Evolutionary conservation across 2,888 invertebrate genomes (phyloP), one percentile per base, ranked within the genome.

Genomic region (Trisateles emortualis): DNA sequence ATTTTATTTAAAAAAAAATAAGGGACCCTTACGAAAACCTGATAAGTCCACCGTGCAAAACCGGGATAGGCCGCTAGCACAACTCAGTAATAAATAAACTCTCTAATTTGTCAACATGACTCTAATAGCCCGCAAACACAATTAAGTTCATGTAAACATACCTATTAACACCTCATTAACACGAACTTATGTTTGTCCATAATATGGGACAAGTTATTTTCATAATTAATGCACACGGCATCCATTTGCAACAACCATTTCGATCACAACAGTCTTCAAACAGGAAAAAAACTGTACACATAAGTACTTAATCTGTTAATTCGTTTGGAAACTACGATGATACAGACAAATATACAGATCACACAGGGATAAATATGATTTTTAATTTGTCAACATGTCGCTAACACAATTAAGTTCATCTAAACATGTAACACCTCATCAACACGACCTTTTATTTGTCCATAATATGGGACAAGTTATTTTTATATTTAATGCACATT

Each of bases 141-240:
- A 48, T 22, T 30, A 10, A 14, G 2, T 40, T 22, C 10, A 22
- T 29, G 1, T 39, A 22, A 30, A 39, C 24, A 11, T 6, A 16
- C 3, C 19, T 13, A 16, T 14, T n/a, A 29, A 30, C 46, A 40
- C 32, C 22, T 41, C 33, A 33, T 47, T 9, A 26, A 26, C 26
- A 41, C 16, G 17, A 22, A 26, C 33, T 11, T 33, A 16, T 45
- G 26, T 36, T 35, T 26, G 14, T 26, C 26, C 11, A 17, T 46
- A 29, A 38, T 10, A n/a, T 10, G 24, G 3, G 11, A 26, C 17
- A 50, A 51, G 42, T 69, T 69, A 64, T 72, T 69, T 68, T 68
- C 44, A 55, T 47, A 39, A 35, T 45, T 68, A 72, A 66, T 69
- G 69, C 74, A 75, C 79, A 76, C 65, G 52, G 35, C 13, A 55